Conservation (phyloP, 1,140 invertebrate genomes). For the Bemisia tabaci region DNA sequence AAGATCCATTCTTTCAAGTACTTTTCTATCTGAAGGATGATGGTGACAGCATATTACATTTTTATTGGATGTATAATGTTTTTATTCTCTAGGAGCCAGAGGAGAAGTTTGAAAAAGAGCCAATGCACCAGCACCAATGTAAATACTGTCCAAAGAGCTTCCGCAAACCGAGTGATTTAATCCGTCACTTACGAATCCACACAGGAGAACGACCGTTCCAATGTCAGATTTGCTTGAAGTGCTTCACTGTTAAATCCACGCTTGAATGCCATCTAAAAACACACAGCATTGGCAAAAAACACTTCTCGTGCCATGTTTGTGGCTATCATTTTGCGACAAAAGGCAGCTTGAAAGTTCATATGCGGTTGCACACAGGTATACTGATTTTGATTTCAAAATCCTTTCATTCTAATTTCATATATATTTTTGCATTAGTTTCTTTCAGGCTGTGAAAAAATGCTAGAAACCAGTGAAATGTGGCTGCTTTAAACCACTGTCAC, state of each 20-base stretch:
- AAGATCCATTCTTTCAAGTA: too few species aligned
- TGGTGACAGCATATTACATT: too few species aligned
- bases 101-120: not conserved
- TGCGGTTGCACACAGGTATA: slow-evolving; percentile 47
- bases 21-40: too few species aligned
- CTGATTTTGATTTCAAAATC: too few species aligned
- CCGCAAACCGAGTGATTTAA: slow-evolving; percentile 38
- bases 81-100: too few species aligned
- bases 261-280: slow-evolving; percentile 43
- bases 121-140: slow-evolving; percentile 33
- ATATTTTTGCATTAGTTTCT: too few species aligned
- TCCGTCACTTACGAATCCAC: slow-evolving; percentile 41
- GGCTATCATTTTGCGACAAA: slow-evolving; percentile 42
- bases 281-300: slow-evolving; percentile 36
- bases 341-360: slow-evolving; percentile 53
- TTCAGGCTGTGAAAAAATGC: too few species aligned
- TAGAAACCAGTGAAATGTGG: too few species aligned
- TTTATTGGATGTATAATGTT: too few species aligned
- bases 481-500: too few species aligned
- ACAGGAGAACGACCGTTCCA: slow-evolving; percentile 52
- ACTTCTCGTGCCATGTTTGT: slow-evolving; percentile 44
- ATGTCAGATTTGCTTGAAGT: slow-evolving; percentile 46
- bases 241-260: slow-evolving; percentile 53
- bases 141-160: slow-evolving; percentile 39
- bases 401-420: too few species aligned